Evolutionary conservation across 1,140 invertebrate species (phyloP).

Genomic region (Atta texana): DNA sequence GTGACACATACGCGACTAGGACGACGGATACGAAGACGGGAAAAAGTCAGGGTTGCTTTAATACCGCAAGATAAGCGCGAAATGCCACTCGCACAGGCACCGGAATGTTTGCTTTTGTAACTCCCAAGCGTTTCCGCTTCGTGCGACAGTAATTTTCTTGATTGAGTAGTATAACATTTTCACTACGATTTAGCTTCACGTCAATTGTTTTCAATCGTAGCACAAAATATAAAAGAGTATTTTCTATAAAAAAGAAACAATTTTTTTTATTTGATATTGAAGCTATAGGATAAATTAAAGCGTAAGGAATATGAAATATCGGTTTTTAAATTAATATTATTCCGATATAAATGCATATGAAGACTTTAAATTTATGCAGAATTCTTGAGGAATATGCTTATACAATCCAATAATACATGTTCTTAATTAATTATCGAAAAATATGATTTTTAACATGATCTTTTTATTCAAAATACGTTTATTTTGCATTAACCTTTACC

Average conservation of each 20-base stretch:
- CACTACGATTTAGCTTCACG: slow-evolving; percentile 1
- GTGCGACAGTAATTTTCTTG: slow-evolving; percentile 41
- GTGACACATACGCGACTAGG: slow-evolving; percentile 62
- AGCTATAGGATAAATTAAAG: background rate
- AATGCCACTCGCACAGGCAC: slow-evolving; percentile 13
- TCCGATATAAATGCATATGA: too few relatives aligned
- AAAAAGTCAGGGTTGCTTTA: slow-evolving; percentile 54
- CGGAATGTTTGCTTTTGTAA: slow-evolving; percentile 52
- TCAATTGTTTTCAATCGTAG: background rate
- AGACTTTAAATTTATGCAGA: too few relatives aligned
- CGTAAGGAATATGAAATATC: background rate
- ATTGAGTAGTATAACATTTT: slow-evolving; percentile 50
- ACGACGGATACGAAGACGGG: slow-evolving; percentile 28
- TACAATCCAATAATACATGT: too few relatives aligned
- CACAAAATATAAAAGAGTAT: background rate
- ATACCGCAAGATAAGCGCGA: slow-evolving; percentile 57
- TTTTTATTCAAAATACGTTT: too few relatives aligned
- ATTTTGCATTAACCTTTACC: too few relatives aligned
- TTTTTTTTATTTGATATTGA: background rate
- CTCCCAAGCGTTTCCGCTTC: slow-evolving; percentile 20
- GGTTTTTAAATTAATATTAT: too few relatives aligned
- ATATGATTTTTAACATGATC: too few relatives aligned
- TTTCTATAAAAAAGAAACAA: slow-evolving; percentile 3
- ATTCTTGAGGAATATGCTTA: too few relatives aligned
- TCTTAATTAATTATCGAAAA: too few relatives aligned